Evolutionary conservation across 2,797 vertebrate genomes (phyloP), one percentile per base, ranked within the genome.

Genomic region (Petrocephalus sullivani): DNA sequence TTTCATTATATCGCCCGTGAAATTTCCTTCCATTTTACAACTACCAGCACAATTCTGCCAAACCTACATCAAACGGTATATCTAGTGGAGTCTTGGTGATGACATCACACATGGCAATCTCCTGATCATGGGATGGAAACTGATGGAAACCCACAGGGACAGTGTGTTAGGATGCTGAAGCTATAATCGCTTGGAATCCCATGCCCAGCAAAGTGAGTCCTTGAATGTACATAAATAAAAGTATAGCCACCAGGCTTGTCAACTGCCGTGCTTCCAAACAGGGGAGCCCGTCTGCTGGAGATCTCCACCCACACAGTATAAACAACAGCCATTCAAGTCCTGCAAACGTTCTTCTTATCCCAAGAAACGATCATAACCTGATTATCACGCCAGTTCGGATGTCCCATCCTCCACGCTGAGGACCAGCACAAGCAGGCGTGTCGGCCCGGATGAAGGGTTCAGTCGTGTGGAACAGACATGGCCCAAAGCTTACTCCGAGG

Each of bases 1-100:
- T 88, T 88, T 86, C 64, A 61, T 75, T 88, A 85, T 54, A 67
- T 67, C 82, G 54, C 37, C 60, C 7, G 21, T 41, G 14, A 41
- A 88, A 85, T 19, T 85, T 58, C 46, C 21, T 33, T 7, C 88
- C 61, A 83, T 85, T 64, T 88, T 37, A 71, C 64, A 28, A 41
- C 49, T 60, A 41, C 2, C 57, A 78, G 60, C 83, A 57, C 37
- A 12, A 86, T 58, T 46, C 83, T 88, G 51, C 82, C 84, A 37
- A 46, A 41, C 23, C n/a, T 10, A 61, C 37, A 88, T 33, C 61
- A 81, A 67, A 54, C 33, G 78, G 7, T 46, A 64, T 23, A 1
- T 56, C 14, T n/a, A 41, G 21, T 58, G 84, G 33, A 41, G 37
- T 8, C n/a, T 46, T 81, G 37, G 19, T 49, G 41, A 49, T 49